Base-by-base conservation (phyloP, 2,888 invertebrate species). In the Penaeus monodon region DNA sequence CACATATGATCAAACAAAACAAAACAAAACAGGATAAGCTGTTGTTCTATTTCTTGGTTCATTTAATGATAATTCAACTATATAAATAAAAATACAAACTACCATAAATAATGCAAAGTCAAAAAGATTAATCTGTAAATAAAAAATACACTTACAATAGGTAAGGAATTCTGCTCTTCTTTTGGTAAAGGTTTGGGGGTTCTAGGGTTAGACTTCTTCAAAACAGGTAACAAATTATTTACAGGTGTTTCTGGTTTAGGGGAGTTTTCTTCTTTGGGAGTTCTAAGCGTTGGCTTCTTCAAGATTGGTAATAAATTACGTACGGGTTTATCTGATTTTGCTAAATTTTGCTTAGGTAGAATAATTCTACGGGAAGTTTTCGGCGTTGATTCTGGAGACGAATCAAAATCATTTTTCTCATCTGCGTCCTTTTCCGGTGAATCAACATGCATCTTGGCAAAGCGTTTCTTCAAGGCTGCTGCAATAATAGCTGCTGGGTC, bases 401-500 rank as follows among this genome's bases (percentile, higher is more conserved):
- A 88, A 70, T 27, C 49, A n/a, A 83, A 87, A 44, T 84, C 85
- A 74, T 86, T 83, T 73, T 63, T 70, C 12, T 86, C 83, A 8
- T 73, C 29, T 27, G 27, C 22, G 14, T 88, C 88, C 76, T 86
- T 86, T 64, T 88, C 88, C 77, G 76, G 90, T 85, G 77, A 90
- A 74, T 70, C 89, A 84, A 65, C 89, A 66, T 91, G 90, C 89
- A 91, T 91, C 44, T 90, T 86, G n/a, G 92, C 92, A 91, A 92
- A 92, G 88, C 93, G 92, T 85, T 92, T 92, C 90, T 92, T 92
- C 78, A 93, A 90, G 8, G 92, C 93, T 80, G 91, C 91, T 44
- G 92, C 92, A 79, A 93, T 92, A 88, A 92, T 91, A 20, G 92
- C 91, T 10, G 92, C 92, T 10, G 92, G 91, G 88, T 92, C 92